Evolutionary conservation across 23 tunicate genomes (phyloP), one percentile per base, ranked within the genome.

Genomic region (Halocynthia roretzi): DNA sequence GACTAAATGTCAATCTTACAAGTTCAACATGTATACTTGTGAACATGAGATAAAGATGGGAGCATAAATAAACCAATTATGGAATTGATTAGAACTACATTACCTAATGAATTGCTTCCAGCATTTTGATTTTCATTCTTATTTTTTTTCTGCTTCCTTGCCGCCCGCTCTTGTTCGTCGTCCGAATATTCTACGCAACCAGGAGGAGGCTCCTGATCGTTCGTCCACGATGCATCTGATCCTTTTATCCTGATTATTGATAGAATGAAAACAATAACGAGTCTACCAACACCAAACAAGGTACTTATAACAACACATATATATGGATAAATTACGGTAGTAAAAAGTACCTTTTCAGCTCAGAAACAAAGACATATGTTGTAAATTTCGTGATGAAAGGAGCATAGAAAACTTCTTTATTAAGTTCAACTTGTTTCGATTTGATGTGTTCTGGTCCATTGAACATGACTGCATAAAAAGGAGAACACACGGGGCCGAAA

Each of bases 181-280:
- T 85, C 90, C 21, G 90, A 85, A 72, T 85, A 85, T 23, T 85
- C 90, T 5, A 85, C 8, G 8, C 49, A 21, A 72, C 44, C n/a
- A 0, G 76, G 83, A 6, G 90, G 90, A 15, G 84, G 90, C 62
- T 85, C 90, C 23, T 19, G 9, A 31, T 85, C 90, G 17, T 73
- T 66, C 8, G 40, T 10, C 90, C 90, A 85, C 6, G 90, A 85
- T 9, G 90, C 90, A 80, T 85, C 90, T 0, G 84, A 80, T 20
- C 90, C 90, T 63, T 67, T 77, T 31, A 85, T 8, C 12, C 83
- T 80, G 55, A 19, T 11, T n/a, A 60, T 60, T 60, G 64, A 15
- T 60, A 60, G 17, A 15, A 31, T 31, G 64, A 60, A 15, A 60
- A 1, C 64, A 60, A n/a, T 60, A 15, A 15, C n/a, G 4, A 2